Percentiles rank a stretch among this genome's conserved stretches.
Evolutionary conservation across 2,797 vertebrate genomes (phyloP).

Genomic region (Galagoides demidoff): DNA sequence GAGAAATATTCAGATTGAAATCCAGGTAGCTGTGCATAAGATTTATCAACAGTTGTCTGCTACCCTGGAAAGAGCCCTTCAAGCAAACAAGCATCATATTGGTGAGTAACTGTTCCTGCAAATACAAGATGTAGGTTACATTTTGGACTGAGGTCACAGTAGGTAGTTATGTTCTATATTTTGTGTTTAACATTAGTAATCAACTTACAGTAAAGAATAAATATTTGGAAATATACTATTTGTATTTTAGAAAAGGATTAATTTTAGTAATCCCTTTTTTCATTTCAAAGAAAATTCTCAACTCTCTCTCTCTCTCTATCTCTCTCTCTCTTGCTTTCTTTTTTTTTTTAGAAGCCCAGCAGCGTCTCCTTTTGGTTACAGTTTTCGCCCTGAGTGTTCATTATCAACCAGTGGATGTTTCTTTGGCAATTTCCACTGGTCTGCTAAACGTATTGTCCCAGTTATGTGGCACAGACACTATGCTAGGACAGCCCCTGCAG

Average conservation of each 20-base stretch:
- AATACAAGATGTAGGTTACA: not conserved
- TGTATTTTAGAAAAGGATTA: conserved; percentile 47
- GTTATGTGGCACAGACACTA: conserved; percentile 96
- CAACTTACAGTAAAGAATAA: conserved; percentile 34
- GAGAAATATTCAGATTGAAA: conserved; percentile 95
- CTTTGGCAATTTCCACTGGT: conserved; percentile 96
- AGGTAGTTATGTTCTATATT: not conserved
- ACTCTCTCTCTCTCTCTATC: not conserved
- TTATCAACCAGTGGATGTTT: conserved; percentile 98
- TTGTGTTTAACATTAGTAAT: conserved; percentile 34
- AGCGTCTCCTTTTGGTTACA: conserved; percentile 97
- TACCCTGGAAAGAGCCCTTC: conserved; percentile 95
- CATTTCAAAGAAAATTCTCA: conserved; percentile 48
- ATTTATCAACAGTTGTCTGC: conserved; percentile 98
- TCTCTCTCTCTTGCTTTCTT: not conserved
- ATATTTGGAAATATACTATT: conserved; percentile 47
- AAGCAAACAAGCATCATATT: conserved; percentile 98
- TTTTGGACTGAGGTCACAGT: not conserved
- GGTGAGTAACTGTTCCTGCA: conserved; percentile 87
- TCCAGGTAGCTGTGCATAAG: conserved; percentile 97
- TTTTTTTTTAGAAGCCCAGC: conserved; percentile 93
- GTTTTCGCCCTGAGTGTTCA: conserved; percentile 98
- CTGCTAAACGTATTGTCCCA: conserved; percentile 96
- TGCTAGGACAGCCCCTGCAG: conserved; percentile 96
- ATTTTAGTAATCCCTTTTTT: conserved; percentile 50